phyloP scores from a whole-genome alignment of 2,113 vertebrate genomes.

The Antigone vipio region DNA sequence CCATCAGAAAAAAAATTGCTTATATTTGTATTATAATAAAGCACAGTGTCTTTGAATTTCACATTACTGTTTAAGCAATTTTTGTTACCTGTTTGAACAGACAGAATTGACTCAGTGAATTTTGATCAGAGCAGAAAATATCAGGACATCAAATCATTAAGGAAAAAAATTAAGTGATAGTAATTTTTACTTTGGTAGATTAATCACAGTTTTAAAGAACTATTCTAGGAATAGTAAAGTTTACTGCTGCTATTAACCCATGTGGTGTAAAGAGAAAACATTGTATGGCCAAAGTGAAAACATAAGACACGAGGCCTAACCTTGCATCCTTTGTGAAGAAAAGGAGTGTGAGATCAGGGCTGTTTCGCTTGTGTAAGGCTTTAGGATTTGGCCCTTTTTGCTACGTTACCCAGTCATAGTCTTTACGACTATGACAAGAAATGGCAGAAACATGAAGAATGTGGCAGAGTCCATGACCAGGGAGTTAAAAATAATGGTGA shows the following conservation, averaged over 20 bases:
- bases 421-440: background rate
- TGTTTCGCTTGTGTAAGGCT: background rate
- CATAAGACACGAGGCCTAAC: background rate
- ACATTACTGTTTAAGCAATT: background rate
- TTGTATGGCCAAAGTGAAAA: background rate
- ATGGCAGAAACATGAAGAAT: background rate
- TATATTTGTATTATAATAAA: background rate
- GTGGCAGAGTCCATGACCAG: background rate
- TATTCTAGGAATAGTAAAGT: background rate
- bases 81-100: background rate
- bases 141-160: background rate
- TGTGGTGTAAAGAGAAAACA: slow-evolving; percentile 4
- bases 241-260: slow-evolving; percentile 17
- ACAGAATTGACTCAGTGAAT: background rate
- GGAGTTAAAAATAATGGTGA: slow-evolving; percentile 55
- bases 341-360: background rate
- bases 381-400: background rate
- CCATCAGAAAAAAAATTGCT: background rate
- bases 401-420: background rate
- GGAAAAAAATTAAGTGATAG: background rate
- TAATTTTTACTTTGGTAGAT: background rate
- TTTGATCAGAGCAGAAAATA: background rate
- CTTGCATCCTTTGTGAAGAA: background rate
- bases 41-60: background rate
- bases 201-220: background rate